These are phyloP conservation scores for Saturnia pavonia DNA, from an alignment of 2,888 invertebrate species.

Conservation along the genomic window DNA sequence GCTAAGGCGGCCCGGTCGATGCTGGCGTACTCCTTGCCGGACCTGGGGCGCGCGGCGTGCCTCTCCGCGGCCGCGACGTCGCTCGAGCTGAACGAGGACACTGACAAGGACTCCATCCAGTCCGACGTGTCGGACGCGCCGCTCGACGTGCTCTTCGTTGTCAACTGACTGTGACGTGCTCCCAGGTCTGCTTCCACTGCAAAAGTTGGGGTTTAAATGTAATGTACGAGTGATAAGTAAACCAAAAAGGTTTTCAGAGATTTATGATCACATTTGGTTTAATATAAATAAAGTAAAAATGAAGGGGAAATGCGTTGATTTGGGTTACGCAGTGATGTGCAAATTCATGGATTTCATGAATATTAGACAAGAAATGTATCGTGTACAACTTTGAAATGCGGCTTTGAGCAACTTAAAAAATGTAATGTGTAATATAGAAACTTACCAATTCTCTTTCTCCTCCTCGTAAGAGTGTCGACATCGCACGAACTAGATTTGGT, in stretches of 20 bases:
- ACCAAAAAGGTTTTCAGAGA: no score
- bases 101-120: conserved; percentile 87
- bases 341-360: not conserved
- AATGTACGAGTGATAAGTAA: not conserved
- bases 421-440: conserved; percentile 16
- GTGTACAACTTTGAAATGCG: conserved; percentile 10
- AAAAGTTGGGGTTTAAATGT: conserved; percentile 13
- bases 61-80: conserved; percentile 82
- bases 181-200: conserved; percentile 74
- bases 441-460: conserved; percentile 71
- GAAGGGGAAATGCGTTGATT: no score
- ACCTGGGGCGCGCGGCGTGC: conserved; percentile 67
- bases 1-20: conserved; percentile 63
- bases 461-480: conserved; percentile 82
- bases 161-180: conserved; percentile 80
- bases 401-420: conserved; percentile 10
- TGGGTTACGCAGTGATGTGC: not conserved
- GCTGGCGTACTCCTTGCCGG: conserved; percentile 73
- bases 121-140: conserved; percentile 89
- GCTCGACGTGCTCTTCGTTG: conserved; percentile 84
- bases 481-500: conserved; percentile 84
- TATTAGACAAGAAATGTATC: not conserved
- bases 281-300: no score
- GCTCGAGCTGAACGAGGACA: conserved; percentile 86
- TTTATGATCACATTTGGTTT: no score